Percentiles rank a stretch among this genome's conserved stretches.
Evolutionary conservation across 2,797 vertebrate genomes (phyloP).

Genomic region (Leucoraja ocellata): DNA sequence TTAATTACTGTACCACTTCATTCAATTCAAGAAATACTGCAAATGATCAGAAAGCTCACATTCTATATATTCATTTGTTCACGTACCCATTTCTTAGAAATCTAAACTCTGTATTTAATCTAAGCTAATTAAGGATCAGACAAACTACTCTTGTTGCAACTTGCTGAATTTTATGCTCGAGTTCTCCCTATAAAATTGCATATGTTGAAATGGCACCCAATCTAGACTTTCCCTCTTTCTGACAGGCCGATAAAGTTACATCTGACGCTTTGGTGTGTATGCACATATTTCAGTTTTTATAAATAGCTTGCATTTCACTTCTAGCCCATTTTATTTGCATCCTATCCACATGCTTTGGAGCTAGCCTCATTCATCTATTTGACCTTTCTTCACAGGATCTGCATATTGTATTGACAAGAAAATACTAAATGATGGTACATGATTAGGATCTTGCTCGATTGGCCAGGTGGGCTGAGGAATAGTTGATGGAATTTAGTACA

Average conservation of each 20-base stretch:
- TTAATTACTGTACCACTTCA: neutral
- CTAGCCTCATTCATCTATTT: neutral
- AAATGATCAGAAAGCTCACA: neutral
- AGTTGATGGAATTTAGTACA: no score
- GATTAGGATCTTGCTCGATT: no score
- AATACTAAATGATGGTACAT: neutral
- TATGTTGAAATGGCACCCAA: neutral
- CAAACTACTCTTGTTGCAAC: neutral
- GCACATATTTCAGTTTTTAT: neutral
- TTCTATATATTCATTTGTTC: neutral
- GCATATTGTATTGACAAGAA: neutral
- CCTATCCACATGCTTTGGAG: neutral
- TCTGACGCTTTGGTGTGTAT: neutral
- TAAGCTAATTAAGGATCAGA: neutral
- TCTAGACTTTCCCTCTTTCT: neutral
- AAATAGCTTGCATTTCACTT: neutral
- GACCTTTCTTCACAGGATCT: neutral
- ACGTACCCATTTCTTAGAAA: neutral
- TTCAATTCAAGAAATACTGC: neutral
- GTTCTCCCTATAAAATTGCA: neutral
- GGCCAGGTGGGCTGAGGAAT: no score
- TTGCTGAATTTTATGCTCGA: no score
- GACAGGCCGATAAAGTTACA: neutral
- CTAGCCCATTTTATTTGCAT: neutral
- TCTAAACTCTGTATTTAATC: neutral